A percentile compares a stretch with the other conserved stretches of the same genome.
These are phyloP conservation scores for Exocentrus adspersus DNA, from an alignment of 2,888 invertebrate species.

Conservation along the genomic window DNA sequence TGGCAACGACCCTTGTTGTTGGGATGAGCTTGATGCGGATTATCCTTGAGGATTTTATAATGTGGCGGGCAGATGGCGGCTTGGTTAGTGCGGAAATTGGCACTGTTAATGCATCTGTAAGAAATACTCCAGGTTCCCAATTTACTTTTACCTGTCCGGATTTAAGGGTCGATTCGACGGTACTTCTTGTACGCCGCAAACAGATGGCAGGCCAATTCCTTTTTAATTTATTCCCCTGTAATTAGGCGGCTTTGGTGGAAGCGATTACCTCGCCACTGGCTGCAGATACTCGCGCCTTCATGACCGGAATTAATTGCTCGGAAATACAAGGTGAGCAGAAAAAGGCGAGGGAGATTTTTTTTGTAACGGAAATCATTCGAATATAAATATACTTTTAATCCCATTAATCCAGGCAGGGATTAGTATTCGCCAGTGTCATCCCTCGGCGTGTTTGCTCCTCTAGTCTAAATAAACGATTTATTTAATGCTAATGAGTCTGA, in stretches of 20 bases:
- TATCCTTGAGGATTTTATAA: neutral
- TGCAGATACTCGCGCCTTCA: conserved; percentile 18
- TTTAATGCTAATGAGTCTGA: conserved; percentile 57
- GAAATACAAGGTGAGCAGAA: no score
- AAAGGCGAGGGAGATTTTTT: no score
- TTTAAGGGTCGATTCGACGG: no score
- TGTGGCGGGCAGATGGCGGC: no score
- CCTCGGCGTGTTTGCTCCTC: conserved; percentile 54
- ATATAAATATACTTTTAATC: no score
- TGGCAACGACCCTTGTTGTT: neutral
- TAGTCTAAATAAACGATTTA: conserved; percentile 58
- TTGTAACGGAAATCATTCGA: no score
- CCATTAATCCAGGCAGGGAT: no score
- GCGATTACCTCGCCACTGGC: conserved; percentile 21
- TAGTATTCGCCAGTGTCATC: conserved; percentile 47
- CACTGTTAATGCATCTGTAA: no score
- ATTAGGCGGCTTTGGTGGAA: neutral
- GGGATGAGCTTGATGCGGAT: neutral
- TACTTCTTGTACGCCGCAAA: neutral
- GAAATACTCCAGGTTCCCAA: no score
- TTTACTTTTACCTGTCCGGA: no score
- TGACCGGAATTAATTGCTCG: neutral
- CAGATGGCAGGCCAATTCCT: neutral
- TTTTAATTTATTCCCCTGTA: neutral
- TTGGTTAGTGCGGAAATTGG: no score